phyloP scores from a whole-genome alignment of 2,888 invertebrate species.

The Pelosia muscerda region DNA sequence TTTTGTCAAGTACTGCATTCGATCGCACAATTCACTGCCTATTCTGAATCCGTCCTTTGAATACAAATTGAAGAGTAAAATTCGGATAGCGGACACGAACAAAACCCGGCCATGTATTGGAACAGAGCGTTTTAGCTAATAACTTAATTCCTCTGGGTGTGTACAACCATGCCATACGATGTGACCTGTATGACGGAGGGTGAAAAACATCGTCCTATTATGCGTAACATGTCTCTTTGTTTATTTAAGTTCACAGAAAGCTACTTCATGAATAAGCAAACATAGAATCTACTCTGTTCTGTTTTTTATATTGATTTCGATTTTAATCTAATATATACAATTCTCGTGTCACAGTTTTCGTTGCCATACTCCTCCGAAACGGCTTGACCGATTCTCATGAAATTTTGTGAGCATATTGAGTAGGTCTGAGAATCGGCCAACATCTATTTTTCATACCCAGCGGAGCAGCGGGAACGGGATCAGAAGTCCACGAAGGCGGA shows the following conservation, averaged over 20 bases:
- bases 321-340: too few species aligned
- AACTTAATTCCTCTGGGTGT: constrained; percentile 84
- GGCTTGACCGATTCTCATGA: too few species aligned
- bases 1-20: constrained; percentile 62
- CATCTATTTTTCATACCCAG: too few species aligned
- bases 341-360: too few species aligned
- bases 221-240: background rate
- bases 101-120: constrained; percentile 68
- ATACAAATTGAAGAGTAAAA: constrained; percentile 85
- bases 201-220: constrained; percentile 48
- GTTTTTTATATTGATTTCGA: too few species aligned
- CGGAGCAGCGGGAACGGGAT: too few species aligned
- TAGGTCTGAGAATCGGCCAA: too few species aligned
- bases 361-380: too few species aligned
- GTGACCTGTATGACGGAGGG: constrained; percentile 50
- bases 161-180: constrained; percentile 65
- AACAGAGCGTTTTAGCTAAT: constrained; percentile 79
- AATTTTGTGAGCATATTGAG: too few species aligned
- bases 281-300: too few species aligned
- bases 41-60: constrained; percentile 82
- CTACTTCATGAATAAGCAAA: background rate
- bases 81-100: constrained; percentile 60
- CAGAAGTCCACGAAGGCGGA: too few species aligned
- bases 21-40: constrained; percentile 60
- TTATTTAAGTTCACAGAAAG: background rate